Evolutionary conservation across 2,888 invertebrate genomes (phyloP).

Genomic region (Drosophila imparisetae): DNA sequence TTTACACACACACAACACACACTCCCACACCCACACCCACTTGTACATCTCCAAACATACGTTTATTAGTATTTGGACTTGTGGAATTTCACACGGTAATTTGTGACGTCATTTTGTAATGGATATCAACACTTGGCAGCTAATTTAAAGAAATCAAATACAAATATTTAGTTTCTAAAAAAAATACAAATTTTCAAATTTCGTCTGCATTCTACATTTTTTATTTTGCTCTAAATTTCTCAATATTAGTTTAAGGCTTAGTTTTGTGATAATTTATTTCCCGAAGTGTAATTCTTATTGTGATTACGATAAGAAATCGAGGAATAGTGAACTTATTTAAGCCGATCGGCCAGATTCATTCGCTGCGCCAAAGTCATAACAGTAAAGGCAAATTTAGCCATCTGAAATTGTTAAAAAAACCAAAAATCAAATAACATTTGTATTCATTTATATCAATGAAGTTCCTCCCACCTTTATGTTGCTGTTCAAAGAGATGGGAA

Average conservation of each 20-base stretch:
- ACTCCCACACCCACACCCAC: neutral
- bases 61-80: constrained; percentile 25
- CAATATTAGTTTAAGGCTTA: neutral
- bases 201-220: neutral
- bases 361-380: constrained; percentile 67
- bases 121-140: too few relatives aligned
- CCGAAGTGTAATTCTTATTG: neutral
- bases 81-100: constrained; percentile 63
- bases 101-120: constrained; percentile 13
- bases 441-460: too few relatives aligned
- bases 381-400: constrained; percentile 72
- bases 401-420: neutral
- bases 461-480: constrained; percentile 51
- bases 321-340: neutral
- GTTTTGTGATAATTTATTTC: neutral
- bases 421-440: too few relatives aligned
- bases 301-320: neutral
- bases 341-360: constrained; percentile 56
- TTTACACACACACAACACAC: constrained; percentile 7
- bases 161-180: neutral
- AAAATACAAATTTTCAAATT: neutral
- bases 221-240: neutral
- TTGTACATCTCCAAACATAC: neutral
- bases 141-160: too few relatives aligned
- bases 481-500: constrained; percentile 41